These are phyloP conservation scores for Diplazon laetatorius DNA, from an alignment of 2,888 invertebrate genomes.

Conservation along the genomic window DNA sequence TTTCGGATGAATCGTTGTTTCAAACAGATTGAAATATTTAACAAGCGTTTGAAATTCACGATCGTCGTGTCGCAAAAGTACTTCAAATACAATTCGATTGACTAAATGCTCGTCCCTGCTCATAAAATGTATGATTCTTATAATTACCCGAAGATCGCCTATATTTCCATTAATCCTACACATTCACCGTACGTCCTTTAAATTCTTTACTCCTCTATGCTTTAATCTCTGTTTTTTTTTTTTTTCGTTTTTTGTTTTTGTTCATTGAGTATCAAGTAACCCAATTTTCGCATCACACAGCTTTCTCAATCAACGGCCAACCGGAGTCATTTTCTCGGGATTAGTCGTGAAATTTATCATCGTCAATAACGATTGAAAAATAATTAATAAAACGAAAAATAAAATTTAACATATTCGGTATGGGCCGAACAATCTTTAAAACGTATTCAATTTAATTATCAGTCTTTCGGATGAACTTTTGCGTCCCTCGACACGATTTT, in stretches of 20 bases:
- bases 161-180: conserved; percentile 33
- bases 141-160: conserved; percentile 50
- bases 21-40: too few species aligned
- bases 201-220: conserved; percentile 16
- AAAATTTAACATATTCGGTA: conserved; percentile 3
- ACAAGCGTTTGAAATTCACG: too few species aligned
- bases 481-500: conserved; percentile 6
- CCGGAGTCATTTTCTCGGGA: neutral
- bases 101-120: too few species aligned
- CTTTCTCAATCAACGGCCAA: neutral
- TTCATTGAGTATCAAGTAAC: neutral
- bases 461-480: conserved; percentile 53
- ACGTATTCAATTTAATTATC: conserved; percentile 32
- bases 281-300: neutral
- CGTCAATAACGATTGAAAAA: too few species aligned
- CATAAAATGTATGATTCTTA: conserved; percentile 37
- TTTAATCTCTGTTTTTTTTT: neutral
- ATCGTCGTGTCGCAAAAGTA: too few species aligned
- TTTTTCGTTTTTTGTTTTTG: neutral
- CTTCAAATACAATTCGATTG: too few species aligned
- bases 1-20: too few species aligned
- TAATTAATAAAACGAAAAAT: neutral
- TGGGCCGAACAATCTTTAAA: conserved; percentile 5
- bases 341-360: neutral
- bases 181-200: conserved; percentile 32